Evolutionary conservation across 2,113 vertebrate genomes (phyloP), one percentile per base, ranked within the genome.

Genomic region (Perccottus glenii): DNA sequence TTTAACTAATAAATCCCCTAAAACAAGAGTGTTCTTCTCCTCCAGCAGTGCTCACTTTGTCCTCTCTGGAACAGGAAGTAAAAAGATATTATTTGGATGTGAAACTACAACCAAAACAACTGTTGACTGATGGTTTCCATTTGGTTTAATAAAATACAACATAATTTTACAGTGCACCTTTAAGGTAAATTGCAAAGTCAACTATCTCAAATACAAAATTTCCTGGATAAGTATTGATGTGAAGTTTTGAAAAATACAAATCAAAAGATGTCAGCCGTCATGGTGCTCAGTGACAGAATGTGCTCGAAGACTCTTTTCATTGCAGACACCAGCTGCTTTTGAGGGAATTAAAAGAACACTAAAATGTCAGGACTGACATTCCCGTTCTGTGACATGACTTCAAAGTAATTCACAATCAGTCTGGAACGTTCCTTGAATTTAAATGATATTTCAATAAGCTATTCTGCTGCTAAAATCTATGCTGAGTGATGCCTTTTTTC

Each of bases 371-470:
- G 16, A 19, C 35, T 5, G 1, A 67, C 27, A 72, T 81, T 43
- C 67, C 48, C 42, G 53, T 38, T 61, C 32, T n/a, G 27, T 50
- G 33, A 60, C n/a, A 66, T 65, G 43, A 57, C 53, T 50, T 67
- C 68, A 47, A 62, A 70, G 46, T n/a, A 57, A 72, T 14, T 64
- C 61, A 6, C 27, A 42, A 32, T 38, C 38, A 66, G 67, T 32
- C 64, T 52, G 48, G 65, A 62, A 75, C 38, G 56, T 42, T 73
- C 15, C 44, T 66, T 33, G 60, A 60, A 60, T 68, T 70, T 38
- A 57, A 57, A 53, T 74, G 9, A 77, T 73, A 52, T 32, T 43
- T 45, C 36, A 11, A 35, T 43, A 10, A 40, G 35, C 45, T 48
- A 38, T 50, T 70, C 53, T 33, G 52, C 6, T 38, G 52, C n/a